Evolutionary conservation across 2,797 vertebrate genomes (phyloP).

Genomic region (Pantherophis alleghaniensis): DNA sequence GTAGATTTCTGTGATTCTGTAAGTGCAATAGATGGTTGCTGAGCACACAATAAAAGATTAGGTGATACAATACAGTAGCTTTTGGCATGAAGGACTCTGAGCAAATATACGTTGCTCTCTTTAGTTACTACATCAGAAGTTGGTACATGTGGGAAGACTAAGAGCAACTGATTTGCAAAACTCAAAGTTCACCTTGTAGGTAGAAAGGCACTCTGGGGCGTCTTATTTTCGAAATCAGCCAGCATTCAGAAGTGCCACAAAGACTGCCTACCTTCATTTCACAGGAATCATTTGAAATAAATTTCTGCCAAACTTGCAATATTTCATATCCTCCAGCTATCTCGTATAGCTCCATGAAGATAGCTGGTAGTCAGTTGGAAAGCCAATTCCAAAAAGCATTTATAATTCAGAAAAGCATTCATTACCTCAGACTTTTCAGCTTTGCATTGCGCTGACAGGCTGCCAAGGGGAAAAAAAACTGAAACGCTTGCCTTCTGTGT

Average conservation of each 20-base stretch:
- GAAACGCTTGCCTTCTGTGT: fast-evolving
- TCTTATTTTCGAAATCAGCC: background rate
- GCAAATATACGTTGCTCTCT: background rate
- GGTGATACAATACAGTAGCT: background rate
- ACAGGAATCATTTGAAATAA: fast-evolving
- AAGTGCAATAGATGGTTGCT: background rate
- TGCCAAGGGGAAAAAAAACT: background rate
- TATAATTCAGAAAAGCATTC: background rate
- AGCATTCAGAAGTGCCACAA: background rate
- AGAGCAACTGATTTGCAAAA: background rate
- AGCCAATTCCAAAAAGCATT: background rate
- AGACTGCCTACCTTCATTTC: fast-evolving
- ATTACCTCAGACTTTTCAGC: background rate
- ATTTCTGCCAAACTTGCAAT: background rate
- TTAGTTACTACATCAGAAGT: background rate
- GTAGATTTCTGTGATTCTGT: background rate
- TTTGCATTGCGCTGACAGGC: background rate
- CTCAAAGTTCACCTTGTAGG: background rate
- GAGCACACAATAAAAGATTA: background rate
- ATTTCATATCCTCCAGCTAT: fast-evolving
- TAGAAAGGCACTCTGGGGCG: background rate
- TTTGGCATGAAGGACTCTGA: background rate
- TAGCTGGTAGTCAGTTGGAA: fast-evolving
- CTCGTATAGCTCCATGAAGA: fast-evolving
- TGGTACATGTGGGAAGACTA: background rate